These are phyloP conservation scores for Pollimyrus isidori DNA, from an alignment of 2,113 vertebrate species.

Conservation along the genomic window DNA sequence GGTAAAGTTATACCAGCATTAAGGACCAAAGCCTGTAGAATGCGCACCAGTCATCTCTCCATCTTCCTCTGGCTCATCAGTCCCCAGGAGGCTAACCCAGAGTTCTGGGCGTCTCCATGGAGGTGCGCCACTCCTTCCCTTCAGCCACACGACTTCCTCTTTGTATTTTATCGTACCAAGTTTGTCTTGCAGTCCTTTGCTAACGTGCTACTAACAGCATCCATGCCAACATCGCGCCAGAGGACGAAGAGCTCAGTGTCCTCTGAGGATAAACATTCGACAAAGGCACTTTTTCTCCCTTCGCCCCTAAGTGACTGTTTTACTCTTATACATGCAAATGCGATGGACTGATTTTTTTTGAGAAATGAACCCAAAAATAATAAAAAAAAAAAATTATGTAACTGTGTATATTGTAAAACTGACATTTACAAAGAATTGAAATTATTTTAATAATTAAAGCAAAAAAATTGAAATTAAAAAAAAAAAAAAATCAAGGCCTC, in stretches of 20 bases:
- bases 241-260: constrained; percentile 29
- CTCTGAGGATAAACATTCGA: constrained; percentile 32
- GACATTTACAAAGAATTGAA: constrained; percentile 85
- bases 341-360: constrained; percentile 58
- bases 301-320: constrained; percentile 57
- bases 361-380: constrained; percentile 58
- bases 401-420: constrained; percentile 89
- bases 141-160: constrained; percentile 40
- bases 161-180: constrained; percentile 30
- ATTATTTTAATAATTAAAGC: constrained; percentile 97
- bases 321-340: constrained; percentile 64
- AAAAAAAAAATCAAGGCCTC: constrained; percentile 75
- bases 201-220: constrained; percentile 33
- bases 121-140: constrained; percentile 35
- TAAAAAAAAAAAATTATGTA: constrained; percentile 61
- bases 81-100: background rate
- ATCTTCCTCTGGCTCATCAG: background rate
- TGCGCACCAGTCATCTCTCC: background rate
- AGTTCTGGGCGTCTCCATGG: constrained; percentile 31
- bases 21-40: constrained; percentile 19
- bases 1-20: constrained; percentile 17
- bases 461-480: constrained; percentile 62
- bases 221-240: constrained; percentile 21
- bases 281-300: constrained; percentile 59
- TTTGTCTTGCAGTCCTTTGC: constrained; percentile 15